Conservation (phyloP, 2,888 invertebrate species). For the Melinaea menophilus region DNA sequence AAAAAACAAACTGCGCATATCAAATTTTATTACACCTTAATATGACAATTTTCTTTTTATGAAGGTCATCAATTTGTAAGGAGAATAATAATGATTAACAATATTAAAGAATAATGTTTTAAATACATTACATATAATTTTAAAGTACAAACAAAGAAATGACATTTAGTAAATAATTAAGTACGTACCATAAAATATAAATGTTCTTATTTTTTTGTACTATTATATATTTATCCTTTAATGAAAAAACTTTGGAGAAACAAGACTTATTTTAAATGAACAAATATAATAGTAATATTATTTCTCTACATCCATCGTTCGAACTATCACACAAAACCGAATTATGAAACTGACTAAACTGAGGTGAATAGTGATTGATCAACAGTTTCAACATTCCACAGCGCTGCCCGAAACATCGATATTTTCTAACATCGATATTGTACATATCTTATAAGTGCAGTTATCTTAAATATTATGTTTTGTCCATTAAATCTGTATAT, state of each 20-base stretch:
- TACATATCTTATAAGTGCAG: no score
- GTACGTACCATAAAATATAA: slow-evolving; percentile 44
- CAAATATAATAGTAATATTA: slow-evolving; percentile 46
- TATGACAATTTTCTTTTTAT: background rate
- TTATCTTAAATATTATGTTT: no score
- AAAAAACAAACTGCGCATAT: slow-evolving; percentile 36
- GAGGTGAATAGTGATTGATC: slow-evolving; percentile 5
- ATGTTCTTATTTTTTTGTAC: slow-evolving; percentile 16
- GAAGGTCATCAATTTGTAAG: background rate
- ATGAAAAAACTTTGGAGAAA: slow-evolving; percentile 9
- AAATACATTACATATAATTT: slow-evolving; percentile 4
- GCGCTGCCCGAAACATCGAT: no score
- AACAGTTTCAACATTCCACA: background rate
- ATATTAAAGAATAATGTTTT: background rate
- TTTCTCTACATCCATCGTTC: slow-evolving; percentile 50
- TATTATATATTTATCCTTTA: background rate
- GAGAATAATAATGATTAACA: background rate
- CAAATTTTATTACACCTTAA: background rate
- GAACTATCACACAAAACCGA: slow-evolving; percentile 51
- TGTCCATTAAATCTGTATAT: no score
- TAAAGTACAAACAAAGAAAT: slow-evolving; percentile 34
- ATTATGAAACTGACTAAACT: slow-evolving; percentile 33
- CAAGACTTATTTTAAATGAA: slow-evolving; percentile 28
- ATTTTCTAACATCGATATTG: no score
- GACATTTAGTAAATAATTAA: slow-evolving; percentile 42